A percentile compares a stretch with the other conserved stretches of the same genome.
Evolutionary conservation across 2,888 invertebrate genomes (phyloP).

Genomic region (Sinohyriopsis cumingii): DNA sequence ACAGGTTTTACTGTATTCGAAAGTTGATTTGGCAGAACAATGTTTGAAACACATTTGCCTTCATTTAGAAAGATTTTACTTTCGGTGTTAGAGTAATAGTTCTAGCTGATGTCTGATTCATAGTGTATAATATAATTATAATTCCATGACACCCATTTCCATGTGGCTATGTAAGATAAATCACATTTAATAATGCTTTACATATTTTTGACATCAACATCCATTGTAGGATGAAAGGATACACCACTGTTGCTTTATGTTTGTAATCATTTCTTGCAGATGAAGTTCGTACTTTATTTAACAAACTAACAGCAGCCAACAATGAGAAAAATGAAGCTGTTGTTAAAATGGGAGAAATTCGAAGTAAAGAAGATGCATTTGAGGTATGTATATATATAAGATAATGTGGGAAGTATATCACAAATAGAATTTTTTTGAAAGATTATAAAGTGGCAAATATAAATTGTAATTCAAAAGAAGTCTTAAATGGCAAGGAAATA

Average conservation of each 20-base stretch:
- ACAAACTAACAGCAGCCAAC: conserved; percentile 83
- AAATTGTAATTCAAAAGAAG: too few species aligned
- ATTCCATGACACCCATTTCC: not conserved
- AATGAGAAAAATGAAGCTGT: conserved; percentile 88
- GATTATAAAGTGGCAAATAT: too few species aligned
- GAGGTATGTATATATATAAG: conserved; percentile 73
- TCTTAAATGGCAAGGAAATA: too few species aligned
- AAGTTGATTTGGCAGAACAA: too few species aligned
- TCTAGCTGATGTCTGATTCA: not conserved
- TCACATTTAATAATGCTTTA: not conserved
- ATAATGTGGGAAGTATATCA: too few species aligned
- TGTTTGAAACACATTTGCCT: too few species aligned
- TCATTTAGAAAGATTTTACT: not conserved
- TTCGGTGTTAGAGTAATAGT: not conserved
- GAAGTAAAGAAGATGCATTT: conserved; percentile 86
- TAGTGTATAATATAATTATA: not conserved
- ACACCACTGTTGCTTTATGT: not conserved
- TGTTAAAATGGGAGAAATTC: conserved; percentile 85
- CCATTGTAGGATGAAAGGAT: too few species aligned
- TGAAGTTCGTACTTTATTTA: conserved; percentile 81
- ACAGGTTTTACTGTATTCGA: too few species aligned
- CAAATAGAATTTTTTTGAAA: too few species aligned
- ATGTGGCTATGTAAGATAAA: not conserved
- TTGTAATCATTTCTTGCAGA: conserved; percentile 67
- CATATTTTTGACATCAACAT: too few species aligned